These are phyloP conservation scores for Formica aserva DNA, from an alignment of 2,888 invertebrate genomes.

Conservation along the genomic window DNA sequence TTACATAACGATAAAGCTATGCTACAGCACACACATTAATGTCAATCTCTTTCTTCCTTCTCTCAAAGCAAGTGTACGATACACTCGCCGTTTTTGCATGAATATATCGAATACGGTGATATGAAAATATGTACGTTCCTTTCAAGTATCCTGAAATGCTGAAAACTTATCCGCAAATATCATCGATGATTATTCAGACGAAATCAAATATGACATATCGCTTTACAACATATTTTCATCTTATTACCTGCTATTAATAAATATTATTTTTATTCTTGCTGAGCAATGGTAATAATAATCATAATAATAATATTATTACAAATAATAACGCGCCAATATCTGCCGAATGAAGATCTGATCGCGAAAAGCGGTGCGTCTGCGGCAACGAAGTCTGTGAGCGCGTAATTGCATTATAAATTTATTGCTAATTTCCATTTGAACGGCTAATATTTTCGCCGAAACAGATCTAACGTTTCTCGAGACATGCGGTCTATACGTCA, in stretches of 20 bases:
- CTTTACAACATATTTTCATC: not conserved
- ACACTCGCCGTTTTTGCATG: constrained; percentile 40
- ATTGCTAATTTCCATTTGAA: not conserved
- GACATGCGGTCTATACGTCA: constrained; percentile 85
- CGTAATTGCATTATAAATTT: constrained; percentile 62
- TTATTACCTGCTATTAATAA: not conserved
- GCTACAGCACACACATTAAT: constrained; percentile 59
- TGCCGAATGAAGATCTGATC: constrained; percentile 42
- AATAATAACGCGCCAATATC: constrained; percentile 56
- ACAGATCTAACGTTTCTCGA: constrained; percentile 85
- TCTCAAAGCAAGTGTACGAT: constrained; percentile 54
- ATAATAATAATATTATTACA: not conserved
- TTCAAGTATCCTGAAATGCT: constrained; percentile 21
- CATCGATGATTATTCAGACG: constrained; percentile 13
- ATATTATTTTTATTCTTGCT: not conserved
- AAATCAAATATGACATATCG: not conserved
- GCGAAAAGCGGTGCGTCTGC: constrained; percentile 73
- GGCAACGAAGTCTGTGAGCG: constrained; percentile 78
- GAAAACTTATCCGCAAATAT: constrained; percentile 4
- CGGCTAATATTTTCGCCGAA: not conserved
- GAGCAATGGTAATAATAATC: not conserved
- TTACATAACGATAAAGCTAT: constrained; percentile 52
- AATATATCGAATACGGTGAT: constrained; percentile 27
- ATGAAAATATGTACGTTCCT: constrained; percentile 5
- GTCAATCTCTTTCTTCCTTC: constrained; percentile 70